Percentiles rank a stretch among this genome's conserved stretches.
phyloP scores from a whole-genome alignment of 2,113 vertebrate genomes.

The Sinocyclocheilus grahami region DNA sequence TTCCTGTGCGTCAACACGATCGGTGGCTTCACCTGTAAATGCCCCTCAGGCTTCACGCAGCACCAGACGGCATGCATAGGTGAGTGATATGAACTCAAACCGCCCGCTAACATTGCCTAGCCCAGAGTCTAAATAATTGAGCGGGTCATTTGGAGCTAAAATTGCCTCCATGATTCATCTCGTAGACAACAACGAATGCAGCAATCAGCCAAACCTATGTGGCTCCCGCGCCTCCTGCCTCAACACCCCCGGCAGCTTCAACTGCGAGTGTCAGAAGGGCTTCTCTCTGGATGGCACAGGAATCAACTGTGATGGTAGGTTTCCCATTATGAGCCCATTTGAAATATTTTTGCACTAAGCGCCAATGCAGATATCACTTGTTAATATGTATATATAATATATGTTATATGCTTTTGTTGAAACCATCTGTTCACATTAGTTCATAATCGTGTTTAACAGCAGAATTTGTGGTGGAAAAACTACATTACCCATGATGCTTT shows the following conservation, averaged over 20 bases:
- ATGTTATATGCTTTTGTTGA: neutral
- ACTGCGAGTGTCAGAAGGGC: constrained; percentile 89
- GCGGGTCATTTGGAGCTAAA: neutral
- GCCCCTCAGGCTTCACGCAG: constrained; percentile 89
- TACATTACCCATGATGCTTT: neutral
- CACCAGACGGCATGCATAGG: constrained; percentile 90
- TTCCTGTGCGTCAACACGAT: constrained; percentile 93
- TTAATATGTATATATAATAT: no score
- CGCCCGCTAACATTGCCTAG: neutral
- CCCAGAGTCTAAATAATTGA: neutral
- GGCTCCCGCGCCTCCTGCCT: constrained; percentile 83
- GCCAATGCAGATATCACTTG: no score
- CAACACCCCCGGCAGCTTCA: constrained; percentile 89
- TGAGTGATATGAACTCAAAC: constrained; percentile 67
- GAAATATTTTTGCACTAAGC: neutral
- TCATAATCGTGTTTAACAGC: neutral
- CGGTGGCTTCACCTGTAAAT: constrained; percentile 90
- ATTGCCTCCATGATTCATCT: constrained; percentile 32
- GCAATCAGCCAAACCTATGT: constrained; percentile 76
- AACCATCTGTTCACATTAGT: neutral
- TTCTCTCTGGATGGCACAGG: constrained; percentile 85
- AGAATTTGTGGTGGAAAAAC: neutral
- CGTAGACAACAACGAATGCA: constrained; percentile 90
- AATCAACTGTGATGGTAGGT: constrained; percentile 84
- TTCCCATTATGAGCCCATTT: neutral